Base-by-base conservation (phyloP, 2,888 invertebrate species). In the Panzeria rudis region DNA sequence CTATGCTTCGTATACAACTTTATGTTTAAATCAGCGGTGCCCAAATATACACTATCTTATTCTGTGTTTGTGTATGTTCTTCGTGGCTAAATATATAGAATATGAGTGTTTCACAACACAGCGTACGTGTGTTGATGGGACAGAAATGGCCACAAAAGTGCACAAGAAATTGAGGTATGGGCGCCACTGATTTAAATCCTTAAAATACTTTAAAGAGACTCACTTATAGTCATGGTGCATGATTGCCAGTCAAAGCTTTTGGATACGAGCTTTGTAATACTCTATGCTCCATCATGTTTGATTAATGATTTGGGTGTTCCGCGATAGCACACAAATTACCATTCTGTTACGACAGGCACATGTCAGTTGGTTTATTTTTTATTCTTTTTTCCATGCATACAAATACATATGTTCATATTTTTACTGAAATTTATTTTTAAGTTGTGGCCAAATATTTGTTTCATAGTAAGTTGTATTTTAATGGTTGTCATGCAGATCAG, bases 311-410 rank as follows among this genome's bases (percentile, higher is more conserved):
- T 84, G 87, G 88, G 88, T 88, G 89, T 89, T 87, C 86, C 88
- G 79, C 86, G 87, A 87, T 87, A 87, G 88, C 87, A 86, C 88
- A 88, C 89, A 89, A 89, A 87, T 89, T 89, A 87, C 89, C 87
- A 89, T 88, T 89, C 88, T 87, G 88, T 88, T 89, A 85, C 89
- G 89, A 89, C 89, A 89, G 88, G 89, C 89, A 87, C 89, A 89
- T 88, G 89, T 89, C 89, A 89, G 89, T 88, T 88, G 82, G 62
- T 78, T 47, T 32, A 32, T 25, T 47, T 44, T 71, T 72, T 15
- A 29, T 69, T 50, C 8, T 38, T 25, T 68, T 72, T 20, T 17
- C 0, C 47, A 41, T 13, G 9, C 35, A 35, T 35, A 13, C 38
- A 41, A n/a, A 20, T 47, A 17, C 15, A 8, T 17, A 8, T 17